Evolutionary conservation across 2,113 vertebrate species (phyloP).

Genomic region (Gymnorhina tibicen): DNA sequence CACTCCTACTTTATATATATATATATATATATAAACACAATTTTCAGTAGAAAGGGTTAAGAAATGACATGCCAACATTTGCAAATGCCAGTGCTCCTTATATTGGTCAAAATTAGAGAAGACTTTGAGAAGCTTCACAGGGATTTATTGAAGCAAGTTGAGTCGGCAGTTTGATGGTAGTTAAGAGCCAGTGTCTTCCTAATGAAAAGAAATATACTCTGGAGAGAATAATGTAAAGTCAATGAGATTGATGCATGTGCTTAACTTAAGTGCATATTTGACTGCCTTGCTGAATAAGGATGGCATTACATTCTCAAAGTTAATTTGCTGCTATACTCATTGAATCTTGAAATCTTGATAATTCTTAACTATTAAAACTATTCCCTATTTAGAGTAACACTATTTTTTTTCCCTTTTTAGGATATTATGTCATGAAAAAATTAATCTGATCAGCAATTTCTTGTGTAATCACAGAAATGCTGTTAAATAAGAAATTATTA

Average conservation of each 20-base stretch:
- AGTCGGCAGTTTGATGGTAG: slow-evolving; percentile 13
- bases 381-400: background rate
- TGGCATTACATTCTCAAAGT: background rate
- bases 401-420: background rate
- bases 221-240: slow-evolving; percentile 43
- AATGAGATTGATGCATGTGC: slow-evolving; percentile 37
- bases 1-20: background rate
- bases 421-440: background rate
- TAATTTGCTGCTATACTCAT: background rate
- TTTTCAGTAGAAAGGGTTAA: background rate
- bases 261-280: slow-evolving; percentile 29
- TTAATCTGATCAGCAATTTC: background rate
- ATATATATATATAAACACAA: too few relatives aligned
- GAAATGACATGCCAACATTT: background rate
- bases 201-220: slow-evolving; percentile 61
- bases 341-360: background rate
- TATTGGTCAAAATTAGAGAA: slow-evolving; percentile 36
- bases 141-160: slow-evolving; percentile 35
- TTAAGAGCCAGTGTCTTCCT: slow-evolving; percentile 38
- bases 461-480: background rate
- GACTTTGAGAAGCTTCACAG: slow-evolving; percentile 49
- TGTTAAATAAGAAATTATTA: background rate
- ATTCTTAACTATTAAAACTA: background rate
- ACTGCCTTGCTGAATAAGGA: background rate
- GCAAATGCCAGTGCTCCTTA: background rate